Percentiles rank a stretch among this genome's conserved stretches.
phyloP scores from a whole-genome alignment of 92 coral and sea anemone species.

The Nematostella vectensis region DNA sequence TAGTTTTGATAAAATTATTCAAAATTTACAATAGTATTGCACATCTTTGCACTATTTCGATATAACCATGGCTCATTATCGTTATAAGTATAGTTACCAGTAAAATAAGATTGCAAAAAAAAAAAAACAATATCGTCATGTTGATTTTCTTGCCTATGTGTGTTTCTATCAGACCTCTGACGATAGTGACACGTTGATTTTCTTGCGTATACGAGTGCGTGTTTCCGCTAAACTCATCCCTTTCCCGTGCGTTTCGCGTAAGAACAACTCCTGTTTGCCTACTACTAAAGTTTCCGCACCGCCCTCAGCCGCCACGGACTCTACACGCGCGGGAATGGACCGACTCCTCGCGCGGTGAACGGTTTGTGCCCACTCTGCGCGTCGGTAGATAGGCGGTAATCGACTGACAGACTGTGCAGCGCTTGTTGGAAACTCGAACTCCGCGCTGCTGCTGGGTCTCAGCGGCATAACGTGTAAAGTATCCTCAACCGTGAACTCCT shows the following conservation, averaged over 20 bases:
- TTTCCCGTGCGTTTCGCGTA: constrained; percentile 5
- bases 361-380: constrained; percentile 46
- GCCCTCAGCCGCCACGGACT: constrained; percentile 25
- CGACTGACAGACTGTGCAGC: neutral
- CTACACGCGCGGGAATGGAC: constrained; percentile 41
- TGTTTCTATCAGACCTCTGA: too few species aligned
- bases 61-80: too few species aligned
- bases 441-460: constrained; percentile 1
- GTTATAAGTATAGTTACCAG: too few species aligned
- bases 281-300: constrained; percentile 26
- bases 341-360: constrained; percentile 30
- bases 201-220: too few species aligned
- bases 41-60: too few species aligned
- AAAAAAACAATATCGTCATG: too few species aligned
- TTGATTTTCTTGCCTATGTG: too few species aligned
- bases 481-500: constrained; percentile 10
- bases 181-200: too few species aligned
- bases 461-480: constrained; percentile 37
- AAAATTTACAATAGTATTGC: too few species aligned
- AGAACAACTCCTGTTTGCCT: constrained; percentile 30
- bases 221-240: constrained; percentile 46
- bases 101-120: too few species aligned
- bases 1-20: too few species aligned
- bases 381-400: constrained; percentile 65
- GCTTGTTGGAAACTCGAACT: constrained; percentile 3